phyloP scores from a whole-genome alignment of 35 echinoderm and acorn worm species.

The Heliocidaris tuberculata region DNA sequence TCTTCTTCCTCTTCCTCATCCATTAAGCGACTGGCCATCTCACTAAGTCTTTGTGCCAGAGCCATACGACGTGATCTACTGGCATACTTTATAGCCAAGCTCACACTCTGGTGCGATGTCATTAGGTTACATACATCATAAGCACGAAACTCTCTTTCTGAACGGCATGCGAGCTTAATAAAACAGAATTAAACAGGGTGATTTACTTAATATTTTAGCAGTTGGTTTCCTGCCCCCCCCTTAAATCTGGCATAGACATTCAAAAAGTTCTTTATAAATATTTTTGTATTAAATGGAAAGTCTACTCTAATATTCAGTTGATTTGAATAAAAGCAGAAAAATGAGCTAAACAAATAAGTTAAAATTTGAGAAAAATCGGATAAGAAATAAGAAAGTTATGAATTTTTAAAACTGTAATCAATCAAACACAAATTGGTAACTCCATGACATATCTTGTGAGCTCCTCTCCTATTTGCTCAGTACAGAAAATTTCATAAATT shows the following conservation, averaged over 20 bases:
- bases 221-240: too few species aligned
- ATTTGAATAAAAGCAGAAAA: too few species aligned
- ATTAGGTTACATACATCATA: slow-evolving; percentile 84
- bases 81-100: slow-evolving; percentile 95
- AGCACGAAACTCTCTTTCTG: slow-evolving; percentile 82
- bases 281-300: background rate
- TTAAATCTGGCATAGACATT: background rate
- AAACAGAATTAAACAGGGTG: slow-evolving; percentile 18
- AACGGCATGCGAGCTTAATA: slow-evolving; percentile 82
- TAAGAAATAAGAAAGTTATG: too few species aligned
- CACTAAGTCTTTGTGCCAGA: slow-evolving; percentile 78
- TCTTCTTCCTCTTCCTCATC: slow-evolving; percentile 72
- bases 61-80: slow-evolving; percentile 76
- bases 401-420: too few species aligned
- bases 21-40: slow-evolving; percentile 77
- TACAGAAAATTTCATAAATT: too few species aligned
- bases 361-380: too few species aligned
- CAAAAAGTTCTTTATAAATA: background rate
- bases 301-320: too few species aligned
- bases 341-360: too few species aligned
- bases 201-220: too few species aligned
- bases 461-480: too few species aligned
- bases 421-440: too few species aligned
- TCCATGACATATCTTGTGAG: too few species aligned
- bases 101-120: slow-evolving; percentile 82